Conservation (phyloP, 2,113 vertebrate genomes). For the Tachysurus vachellii region DNA sequence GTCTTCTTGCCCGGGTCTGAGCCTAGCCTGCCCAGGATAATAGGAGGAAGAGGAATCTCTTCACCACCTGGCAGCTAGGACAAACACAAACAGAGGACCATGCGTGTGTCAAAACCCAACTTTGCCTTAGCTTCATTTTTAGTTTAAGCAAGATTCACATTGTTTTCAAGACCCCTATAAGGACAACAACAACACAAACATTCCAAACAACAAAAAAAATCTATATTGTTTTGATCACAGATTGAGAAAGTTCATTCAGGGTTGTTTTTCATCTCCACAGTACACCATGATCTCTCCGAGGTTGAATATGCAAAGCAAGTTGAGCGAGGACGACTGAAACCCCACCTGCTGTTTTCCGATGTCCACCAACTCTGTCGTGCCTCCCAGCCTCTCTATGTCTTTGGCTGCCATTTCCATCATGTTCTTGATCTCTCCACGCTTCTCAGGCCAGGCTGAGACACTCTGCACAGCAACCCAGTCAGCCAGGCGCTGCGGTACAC, state of each 20-base stretch:
- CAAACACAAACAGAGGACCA: not conserved
- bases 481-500: slow-evolving; percentile 77
- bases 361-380: slow-evolving; percentile 83
- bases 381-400: slow-evolving; percentile 86
- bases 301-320: not conserved
- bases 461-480: slow-evolving; percentile 94
- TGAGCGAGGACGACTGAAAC: not conserved
- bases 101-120: not conserved
- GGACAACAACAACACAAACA: not conserved
- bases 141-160: not conserved
- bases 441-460: slow-evolving; percentile 93
- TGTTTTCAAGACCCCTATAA: not conserved
- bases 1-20: slow-evolving; percentile 89
- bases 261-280: not conserved
- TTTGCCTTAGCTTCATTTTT: not conserved
- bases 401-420: slow-evolving; percentile 91
- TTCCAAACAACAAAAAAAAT: not conserved
- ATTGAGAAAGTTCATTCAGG: not conserved
- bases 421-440: slow-evolving; percentile 82
- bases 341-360: slow-evolving; percentile 86
- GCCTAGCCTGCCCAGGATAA: slow-evolving; percentile 85
- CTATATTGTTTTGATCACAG: not conserved
- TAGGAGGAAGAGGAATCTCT: slow-evolving; percentile 89
- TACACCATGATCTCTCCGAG: not conserved
- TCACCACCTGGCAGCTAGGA: slow-evolving; percentile 83